These are phyloP conservation scores for Papilio polyxenes DNA, from an alignment of 1,140 invertebrate species.

Conservation along the genomic window DNA sequence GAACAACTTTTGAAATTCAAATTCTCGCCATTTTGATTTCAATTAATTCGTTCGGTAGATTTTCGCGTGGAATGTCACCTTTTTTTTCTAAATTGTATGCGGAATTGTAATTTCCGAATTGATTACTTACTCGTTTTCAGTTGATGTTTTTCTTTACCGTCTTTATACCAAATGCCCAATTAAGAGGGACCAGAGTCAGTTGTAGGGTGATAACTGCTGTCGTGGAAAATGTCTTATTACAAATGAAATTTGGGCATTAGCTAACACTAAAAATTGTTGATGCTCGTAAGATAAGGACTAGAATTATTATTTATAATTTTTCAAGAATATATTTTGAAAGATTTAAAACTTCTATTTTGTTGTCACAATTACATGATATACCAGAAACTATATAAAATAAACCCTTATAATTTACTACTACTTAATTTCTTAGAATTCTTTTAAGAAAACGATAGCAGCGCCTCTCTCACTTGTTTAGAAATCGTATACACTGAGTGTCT, in stretches of 20 bases:
- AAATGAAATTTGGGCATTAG: neutral
- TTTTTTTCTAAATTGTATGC: constrained; percentile 31
- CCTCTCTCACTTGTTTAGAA: too few species aligned
- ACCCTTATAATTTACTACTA: too few species aligned
- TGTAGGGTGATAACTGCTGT: constrained; percentile 5
- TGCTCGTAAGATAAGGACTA: neutral
- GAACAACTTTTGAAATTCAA: constrained; percentile 54
- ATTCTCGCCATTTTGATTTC: constrained; percentile 41
- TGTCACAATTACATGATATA: too few species aligned
- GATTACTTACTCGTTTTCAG: constrained; percentile 20
- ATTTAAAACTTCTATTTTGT: neutral
- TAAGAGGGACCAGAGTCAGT: constrained; percentile 6
- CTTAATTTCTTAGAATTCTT: too few species aligned
- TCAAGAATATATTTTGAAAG: neutral
- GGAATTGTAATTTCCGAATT: constrained; percentile 35
- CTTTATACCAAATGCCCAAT: constrained; percentile 34
- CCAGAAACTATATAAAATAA: too few species aligned
- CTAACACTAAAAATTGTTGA: neutral
- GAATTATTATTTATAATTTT: neutral
- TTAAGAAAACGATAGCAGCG: too few species aligned
- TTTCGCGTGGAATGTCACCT: constrained; percentile 39
- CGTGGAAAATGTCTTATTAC: constrained; percentile 35
- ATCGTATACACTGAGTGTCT: too few species aligned
- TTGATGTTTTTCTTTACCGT: neutral
- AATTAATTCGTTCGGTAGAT: constrained; percentile 44